Evolutionary conservation across 2,113 vertebrate species (phyloP), one percentile per base, ranked within the genome.

Genomic region (Bagarius yarrelli): DNA sequence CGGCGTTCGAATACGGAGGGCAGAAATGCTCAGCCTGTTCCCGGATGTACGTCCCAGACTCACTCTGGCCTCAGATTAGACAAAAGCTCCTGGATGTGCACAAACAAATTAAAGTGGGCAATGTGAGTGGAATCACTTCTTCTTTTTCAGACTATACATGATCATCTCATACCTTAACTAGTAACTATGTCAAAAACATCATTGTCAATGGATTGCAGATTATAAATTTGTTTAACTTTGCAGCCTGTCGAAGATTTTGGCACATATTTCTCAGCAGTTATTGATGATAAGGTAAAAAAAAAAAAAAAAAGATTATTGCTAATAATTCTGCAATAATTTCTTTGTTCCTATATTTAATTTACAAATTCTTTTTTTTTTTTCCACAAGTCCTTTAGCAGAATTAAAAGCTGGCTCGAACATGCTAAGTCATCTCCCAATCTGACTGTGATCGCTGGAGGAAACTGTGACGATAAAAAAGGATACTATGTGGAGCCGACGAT

Each of bases 11-110:
- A 90, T 98, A 94, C 4, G 92, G 96, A 0, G 98, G 98, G 1
- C 97, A 99, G 89, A 99, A 99, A 86, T 98, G 98, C 87, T 98
- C 97, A 0, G 97, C 98, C 55, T 99, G 97, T 88, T 99, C 97
- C 3, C 92, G 98, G 87, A 95, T 99, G 91, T 99, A 99, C 11
- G 94, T 92, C 2, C 95, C 98, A 0, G 90, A 91, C 88, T 92
- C 91, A 0, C 85, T 95, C 88, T 99, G 97, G 98, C 96, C 97
- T 6, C 90, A 90, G 87, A 92, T 99, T 92, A 94, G 90, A 90
- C 90, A 86, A 76, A 89, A 87, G 60, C 94, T 99, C 60, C 91
- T 98, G 89, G 91, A 93, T 86, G 88, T 96, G 44, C 95, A 93
- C 84, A 32, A 86, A 71, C 86, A 94, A 87, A 93, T 98, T 87